These are phyloP conservation scores for Sipha flava DNA, from an alignment of 1,140 invertebrate genomes.

Conservation along the genomic window DNA sequence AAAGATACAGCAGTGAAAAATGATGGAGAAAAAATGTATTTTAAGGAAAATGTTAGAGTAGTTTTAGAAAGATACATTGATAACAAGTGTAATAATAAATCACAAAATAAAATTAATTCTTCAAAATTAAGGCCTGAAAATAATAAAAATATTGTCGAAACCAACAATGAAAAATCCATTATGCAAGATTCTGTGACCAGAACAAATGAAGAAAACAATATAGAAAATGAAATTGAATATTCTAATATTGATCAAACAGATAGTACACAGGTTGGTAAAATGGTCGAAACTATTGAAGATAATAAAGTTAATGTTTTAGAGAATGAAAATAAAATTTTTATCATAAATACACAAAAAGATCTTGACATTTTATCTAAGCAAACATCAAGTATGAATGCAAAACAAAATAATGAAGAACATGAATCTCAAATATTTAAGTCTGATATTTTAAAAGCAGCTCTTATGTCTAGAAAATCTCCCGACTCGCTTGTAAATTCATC, in stretches of 20 bases:
- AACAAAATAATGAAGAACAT: not conserved
- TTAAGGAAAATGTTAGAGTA: not conserved
- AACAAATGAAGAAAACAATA: not conserved
- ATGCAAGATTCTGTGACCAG: not conserved
- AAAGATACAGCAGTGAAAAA: not conserved
- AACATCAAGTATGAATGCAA: not conserved
- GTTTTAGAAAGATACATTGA: not conserved
- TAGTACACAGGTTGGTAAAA: not conserved
- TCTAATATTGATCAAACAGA: not conserved
- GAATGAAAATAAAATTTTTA: not conserved
- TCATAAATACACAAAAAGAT: not conserved
- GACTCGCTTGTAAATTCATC: not conserved
- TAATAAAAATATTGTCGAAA: not conserved
- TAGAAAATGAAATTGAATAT: not conserved
- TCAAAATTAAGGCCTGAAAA: not conserved
- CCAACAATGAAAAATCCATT: not conserved
- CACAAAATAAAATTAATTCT: not conserved
- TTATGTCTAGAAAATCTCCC: slow-evolving; percentile 9
- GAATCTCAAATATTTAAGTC: slow-evolving; percentile 3
- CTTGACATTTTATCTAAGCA: not conserved
- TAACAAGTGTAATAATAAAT: not conserved
- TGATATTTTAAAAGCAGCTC: slow-evolving; percentile 26
- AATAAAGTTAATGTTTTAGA: not conserved
- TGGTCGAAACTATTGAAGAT: not conserved
- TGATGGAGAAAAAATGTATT: not conserved